phyloP scores from a whole-genome alignment of 2,888 invertebrate species.

The Sarcophaga rosellei region DNA sequence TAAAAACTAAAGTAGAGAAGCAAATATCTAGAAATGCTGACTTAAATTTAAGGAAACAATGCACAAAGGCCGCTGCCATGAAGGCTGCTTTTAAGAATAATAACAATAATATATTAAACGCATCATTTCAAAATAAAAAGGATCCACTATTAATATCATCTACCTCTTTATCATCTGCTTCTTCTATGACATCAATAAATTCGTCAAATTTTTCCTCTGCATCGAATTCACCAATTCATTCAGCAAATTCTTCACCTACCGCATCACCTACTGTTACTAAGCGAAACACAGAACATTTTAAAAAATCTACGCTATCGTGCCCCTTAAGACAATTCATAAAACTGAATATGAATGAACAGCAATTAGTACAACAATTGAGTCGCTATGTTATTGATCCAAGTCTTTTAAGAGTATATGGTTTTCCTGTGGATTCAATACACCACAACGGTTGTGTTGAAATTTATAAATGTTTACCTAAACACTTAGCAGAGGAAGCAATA shows the following conservation, averaged over 20 bases:
- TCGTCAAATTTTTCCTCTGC: constrained; percentile 72
- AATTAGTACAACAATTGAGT: constrained; percentile 84
- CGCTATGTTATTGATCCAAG: constrained; percentile 85
- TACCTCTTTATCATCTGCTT: constrained; percentile 64
- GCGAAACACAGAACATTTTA: constrained; percentile 60
- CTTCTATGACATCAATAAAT: constrained; percentile 57
- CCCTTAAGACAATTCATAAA: constrained; percentile 81
- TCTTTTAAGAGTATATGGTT: constrained; percentile 86
- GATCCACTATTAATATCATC: constrained; percentile 60
- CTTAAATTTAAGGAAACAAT: constrained; percentile 66
- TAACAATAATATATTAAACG: not conserved
- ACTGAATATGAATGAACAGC: constrained; percentile 82
- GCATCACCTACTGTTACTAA: constrained; percentile 73
- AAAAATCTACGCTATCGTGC: constrained; percentile 69
- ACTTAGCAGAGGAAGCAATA: constrained; percentile 72
- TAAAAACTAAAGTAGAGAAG: constrained; percentile 10
- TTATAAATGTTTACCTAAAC: constrained; percentile 83
- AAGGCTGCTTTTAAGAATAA: constrained; percentile 51
- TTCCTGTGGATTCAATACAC: constrained; percentile 86
- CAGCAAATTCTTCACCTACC: constrained; percentile 73
- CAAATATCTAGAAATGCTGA: constrained; percentile 30
- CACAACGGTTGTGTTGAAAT: constrained; percentile 85
- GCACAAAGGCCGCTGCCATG: constrained; percentile 67
- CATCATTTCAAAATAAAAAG: constrained; percentile 14
- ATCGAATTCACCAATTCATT: constrained; percentile 73